phyloP scores from a whole-genome alignment of 2,888 invertebrate species.

The Mimas tiliae region DNA sequence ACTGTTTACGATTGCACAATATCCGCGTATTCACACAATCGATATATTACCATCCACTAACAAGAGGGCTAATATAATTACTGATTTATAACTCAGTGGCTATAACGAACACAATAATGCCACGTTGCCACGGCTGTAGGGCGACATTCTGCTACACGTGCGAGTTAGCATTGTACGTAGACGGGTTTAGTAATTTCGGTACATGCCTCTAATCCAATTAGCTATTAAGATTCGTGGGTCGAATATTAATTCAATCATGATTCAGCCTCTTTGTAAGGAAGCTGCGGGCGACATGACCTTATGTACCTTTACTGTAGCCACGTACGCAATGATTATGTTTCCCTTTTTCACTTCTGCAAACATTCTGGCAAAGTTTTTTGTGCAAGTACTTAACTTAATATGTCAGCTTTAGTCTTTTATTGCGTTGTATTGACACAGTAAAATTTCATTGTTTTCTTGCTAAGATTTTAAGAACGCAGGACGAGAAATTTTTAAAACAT shows the following conservation, averaged over 20 bases:
- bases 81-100: slow-evolving; percentile 66
- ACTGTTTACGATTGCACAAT: slow-evolving; percentile 31
- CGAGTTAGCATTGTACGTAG: slow-evolving; percentile 73
- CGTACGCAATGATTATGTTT: slow-evolving; percentile 19
- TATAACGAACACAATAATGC: slow-evolving; percentile 66
- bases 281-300: slow-evolving; percentile 29
- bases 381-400: not conserved
- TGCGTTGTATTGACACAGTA: too few relatives aligned
- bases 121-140: slow-evolving; percentile 20
- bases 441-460: too few relatives aligned
- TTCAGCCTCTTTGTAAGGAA: slow-evolving; percentile 69
- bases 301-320: slow-evolving; percentile 23
- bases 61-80: slow-evolving; percentile 68
- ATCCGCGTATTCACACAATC: slow-evolving; percentile 50
- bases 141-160: slow-evolving; percentile 64
- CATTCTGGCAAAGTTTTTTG: not conserved
- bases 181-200: slow-evolving; percentile 81
- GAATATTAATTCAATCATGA: slow-evolving; percentile 80
- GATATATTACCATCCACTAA: slow-evolving; percentile 55
- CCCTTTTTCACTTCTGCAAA: not conserved
- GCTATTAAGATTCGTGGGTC: slow-evolving; percentile 83
- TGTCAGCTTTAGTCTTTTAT: not conserved
- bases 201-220: slow-evolving; percentile 84
- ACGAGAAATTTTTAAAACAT: too few relatives aligned
- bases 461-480: too few relatives aligned